Evolutionary conservation across 1,140 invertebrate species (phyloP).

Genomic region (Schmidtea mediterranea): DNA sequence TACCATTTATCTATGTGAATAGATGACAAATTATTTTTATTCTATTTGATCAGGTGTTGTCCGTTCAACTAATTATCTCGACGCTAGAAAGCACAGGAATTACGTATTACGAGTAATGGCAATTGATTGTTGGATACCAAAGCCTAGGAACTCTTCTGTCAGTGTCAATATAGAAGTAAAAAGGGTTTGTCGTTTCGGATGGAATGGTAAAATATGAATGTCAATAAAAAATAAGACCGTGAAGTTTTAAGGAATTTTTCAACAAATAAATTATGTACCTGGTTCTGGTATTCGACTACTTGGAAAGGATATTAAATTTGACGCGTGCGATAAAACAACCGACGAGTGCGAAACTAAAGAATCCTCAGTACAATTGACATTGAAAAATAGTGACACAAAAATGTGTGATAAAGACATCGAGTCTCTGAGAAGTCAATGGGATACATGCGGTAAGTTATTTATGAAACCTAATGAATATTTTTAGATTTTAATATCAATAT

Average conservation of each 20-base stretch:
- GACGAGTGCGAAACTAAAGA: conserved; percentile 32
- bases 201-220: conserved; percentile 42
- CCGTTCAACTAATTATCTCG: too few relatives aligned
- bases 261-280: conserved; percentile 64
- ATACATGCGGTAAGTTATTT: not conserved
- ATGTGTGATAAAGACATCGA: not conserved
- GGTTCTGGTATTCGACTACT: conserved; percentile 46
- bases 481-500: too few relatives aligned
- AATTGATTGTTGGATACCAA: too few relatives aligned
- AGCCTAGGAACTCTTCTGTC: too few relatives aligned
- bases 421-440: not conserved
- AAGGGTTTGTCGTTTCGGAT: conserved; percentile 41
- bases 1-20: too few relatives aligned
- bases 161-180: conserved; percentile 62
- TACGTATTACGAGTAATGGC: too few relatives aligned
- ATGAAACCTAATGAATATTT: too few relatives aligned
- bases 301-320: conserved; percentile 53
- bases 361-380: conserved; percentile 40
- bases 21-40: too few relatives aligned
- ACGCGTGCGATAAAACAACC: conserved; percentile 59
- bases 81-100: too few relatives aligned
- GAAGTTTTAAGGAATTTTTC: conserved; percentile 43
- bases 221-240: too few relatives aligned
- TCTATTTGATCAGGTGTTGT: too few relatives aligned
- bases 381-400: conserved; percentile 54